These are phyloP conservation scores for Diorhabda elongata DNA, from an alignment of 1,140 invertebrate genomes.

Conservation along the genomic window DNA sequence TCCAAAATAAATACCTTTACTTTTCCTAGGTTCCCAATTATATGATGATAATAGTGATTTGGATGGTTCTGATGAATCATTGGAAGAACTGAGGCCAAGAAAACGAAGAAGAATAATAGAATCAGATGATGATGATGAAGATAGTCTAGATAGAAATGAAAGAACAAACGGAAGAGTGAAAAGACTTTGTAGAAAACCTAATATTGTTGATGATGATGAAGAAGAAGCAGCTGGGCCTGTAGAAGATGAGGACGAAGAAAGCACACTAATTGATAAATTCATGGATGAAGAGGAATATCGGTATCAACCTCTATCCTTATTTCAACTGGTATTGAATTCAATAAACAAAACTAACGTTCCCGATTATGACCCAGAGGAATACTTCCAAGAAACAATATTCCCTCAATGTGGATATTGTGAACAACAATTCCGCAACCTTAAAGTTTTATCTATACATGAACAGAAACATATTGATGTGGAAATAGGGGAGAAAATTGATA, in stretches of 20 bases:
- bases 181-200: too few relatives aligned
- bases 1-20: too few relatives aligned
- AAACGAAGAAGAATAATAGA: constrained; percentile 12
- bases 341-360: constrained; percentile 40
- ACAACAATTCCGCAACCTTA: constrained; percentile 32
- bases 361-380: constrained; percentile 28
- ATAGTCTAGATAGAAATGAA: constrained; percentile 13
- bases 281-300: constrained; percentile 18
- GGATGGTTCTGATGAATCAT: constrained; percentile 7
- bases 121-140: constrained; percentile 9
- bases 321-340: constrained; percentile 31
- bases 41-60: constrained; percentile 6
- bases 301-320: constrained; percentile 37
- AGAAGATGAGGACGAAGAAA: constrained; percentile 8
- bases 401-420: constrained; percentile 37
- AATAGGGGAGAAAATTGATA: constrained; percentile 39
- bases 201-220: not conserved
- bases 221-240: constrained; percentile 1
- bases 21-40: not conserved
- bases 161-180: not conserved
- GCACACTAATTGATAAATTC: constrained; percentile 16
- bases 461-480: constrained; percentile 39
- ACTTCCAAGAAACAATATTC: constrained; percentile 18
- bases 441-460: constrained; percentile 40
- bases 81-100: constrained; percentile 9